Conservation (phyloP, 2,113 vertebrate species). For the Anolis carolinensis region DNA sequence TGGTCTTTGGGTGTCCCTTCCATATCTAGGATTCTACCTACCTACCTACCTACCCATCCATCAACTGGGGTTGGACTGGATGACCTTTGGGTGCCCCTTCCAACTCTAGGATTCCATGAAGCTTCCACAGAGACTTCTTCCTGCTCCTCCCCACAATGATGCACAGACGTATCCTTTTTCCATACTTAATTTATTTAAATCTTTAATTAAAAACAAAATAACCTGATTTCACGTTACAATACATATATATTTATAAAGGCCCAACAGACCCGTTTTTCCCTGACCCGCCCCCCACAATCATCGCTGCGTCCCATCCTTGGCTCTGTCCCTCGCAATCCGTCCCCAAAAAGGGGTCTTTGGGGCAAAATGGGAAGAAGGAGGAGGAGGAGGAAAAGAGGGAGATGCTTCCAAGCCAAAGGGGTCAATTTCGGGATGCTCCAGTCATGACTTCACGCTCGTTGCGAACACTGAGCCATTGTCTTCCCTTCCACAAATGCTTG, state of each 20-base stretch:
- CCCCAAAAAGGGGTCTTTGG: background rate
- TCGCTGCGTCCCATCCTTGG: background rate
- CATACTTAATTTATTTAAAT: background rate
- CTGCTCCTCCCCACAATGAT: too few relatives aligned
- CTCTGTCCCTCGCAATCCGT: background rate
- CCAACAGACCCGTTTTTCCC: background rate
- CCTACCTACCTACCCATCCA: too few relatives aligned
- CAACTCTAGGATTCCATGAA: too few relatives aligned
- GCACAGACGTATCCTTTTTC: background rate
- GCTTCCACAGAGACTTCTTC: too few relatives aligned
- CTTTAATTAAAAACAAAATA: slow-evolving; percentile 8
- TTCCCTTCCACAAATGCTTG: background rate
- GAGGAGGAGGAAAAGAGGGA: too few relatives aligned
- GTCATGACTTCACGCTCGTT: background rate
- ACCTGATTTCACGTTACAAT: background rate
- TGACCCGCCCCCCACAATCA: background rate
- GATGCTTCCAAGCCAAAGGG: background rate
- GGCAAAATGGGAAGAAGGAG: too few relatives aligned
- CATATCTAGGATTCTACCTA: too few relatives aligned
- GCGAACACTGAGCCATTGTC: slow-evolving; percentile 12
- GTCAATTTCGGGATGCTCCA: background rate
- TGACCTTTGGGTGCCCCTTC: too few relatives aligned
- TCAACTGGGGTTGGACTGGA: too few relatives aligned
- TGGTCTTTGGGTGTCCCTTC: too few relatives aligned
- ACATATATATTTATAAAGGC: background rate